Conservation (phyloP, 2,888 invertebrate genomes). For the Dichetophora obliterata region DNA sequence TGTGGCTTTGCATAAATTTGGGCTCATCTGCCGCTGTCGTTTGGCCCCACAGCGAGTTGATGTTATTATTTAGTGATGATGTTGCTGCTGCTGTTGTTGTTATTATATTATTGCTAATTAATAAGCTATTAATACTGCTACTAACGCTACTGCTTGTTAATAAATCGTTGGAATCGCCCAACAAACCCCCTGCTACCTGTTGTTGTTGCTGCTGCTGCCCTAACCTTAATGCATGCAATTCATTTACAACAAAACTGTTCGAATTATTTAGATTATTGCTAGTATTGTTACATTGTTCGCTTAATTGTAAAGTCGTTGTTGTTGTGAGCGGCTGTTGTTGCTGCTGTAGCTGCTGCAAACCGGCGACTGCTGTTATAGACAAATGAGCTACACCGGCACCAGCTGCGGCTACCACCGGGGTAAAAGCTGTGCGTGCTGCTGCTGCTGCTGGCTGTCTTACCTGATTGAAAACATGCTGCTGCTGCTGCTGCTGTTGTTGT, state of each 20-base stretch:
- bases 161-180: constrained; percentile 54
- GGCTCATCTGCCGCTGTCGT: constrained; percentile 29
- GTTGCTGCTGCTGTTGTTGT: constrained; percentile 46
- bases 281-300: constrained; percentile 56
- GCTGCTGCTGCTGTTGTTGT: constrained; percentile 47
- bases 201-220: constrained; percentile 53
- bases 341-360: constrained; percentile 41
- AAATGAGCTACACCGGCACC: constrained; percentile 24
- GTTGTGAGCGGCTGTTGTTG: constrained; percentile 41
- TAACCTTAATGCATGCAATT: constrained; percentile 58
- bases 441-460: constrained; percentile 43
- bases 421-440: constrained; percentile 28
- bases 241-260: constrained; percentile 56
- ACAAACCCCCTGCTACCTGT: constrained; percentile 49
- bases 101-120: constrained; percentile 64
- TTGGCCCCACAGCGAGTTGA: constrained; percentile 24
- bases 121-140: constrained; percentile 65
- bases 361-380: constrained; percentile 32
- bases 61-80: constrained; percentile 36
- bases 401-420: constrained; percentile 28
- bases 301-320: constrained; percentile 53
- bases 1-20: constrained; percentile 45
- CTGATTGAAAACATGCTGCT: constrained; percentile 49
- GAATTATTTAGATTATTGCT: constrained; percentile 49
- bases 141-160: constrained; percentile 51